These are phyloP conservation scores for Leptinotarsa rubiginosa DNA, from an alignment of 2,888 invertebrate species.

Conservation along the genomic window DNA sequence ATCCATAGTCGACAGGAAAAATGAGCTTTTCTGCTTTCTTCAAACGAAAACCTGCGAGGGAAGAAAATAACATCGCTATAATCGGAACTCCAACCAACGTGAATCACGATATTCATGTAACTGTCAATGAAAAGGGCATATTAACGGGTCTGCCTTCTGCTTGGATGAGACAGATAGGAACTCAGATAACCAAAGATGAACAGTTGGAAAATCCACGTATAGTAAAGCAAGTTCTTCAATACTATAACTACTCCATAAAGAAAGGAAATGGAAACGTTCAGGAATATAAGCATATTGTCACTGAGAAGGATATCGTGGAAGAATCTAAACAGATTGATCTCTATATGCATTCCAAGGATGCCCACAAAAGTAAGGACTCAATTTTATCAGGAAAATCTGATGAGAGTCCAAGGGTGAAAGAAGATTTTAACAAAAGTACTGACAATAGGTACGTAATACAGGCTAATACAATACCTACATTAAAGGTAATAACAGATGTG, in stretches of 20 bases:
- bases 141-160: slow-evolving; percentile 87
- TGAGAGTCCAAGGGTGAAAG: slow-evolving; percentile 17
- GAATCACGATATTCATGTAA: slow-evolving; percentile 88
- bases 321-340: slow-evolving; percentile 87
- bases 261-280: slow-evolving; percentile 79
- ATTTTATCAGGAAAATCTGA: slow-evolving; percentile 49
- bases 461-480: too few relatives aligned
- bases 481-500: too few relatives aligned
- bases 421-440: slow-evolving; percentile 25
- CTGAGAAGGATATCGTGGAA: slow-evolving; percentile 82
- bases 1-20: slow-evolving; percentile 6
- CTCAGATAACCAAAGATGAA: slow-evolving; percentile 87
- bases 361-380: slow-evolving; percentile 74
- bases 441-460: slow-evolving; percentile 20
- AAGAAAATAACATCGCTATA: slow-evolving; percentile 65
- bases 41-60: slow-evolving; percentile 39
- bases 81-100: slow-evolving; percentile 81
- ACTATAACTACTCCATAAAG: slow-evolving; percentile 88
- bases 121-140: slow-evolving; percentile 85
- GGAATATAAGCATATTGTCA: slow-evolving; percentile 84
- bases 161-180: slow-evolving; percentile 83
- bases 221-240: slow-evolving; percentile 90
- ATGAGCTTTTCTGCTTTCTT: slow-evolving; percentile 46
- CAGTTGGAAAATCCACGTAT: slow-evolving; percentile 91
- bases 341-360: slow-evolving; percentile 79